Conservation (phyloP, 2,888 invertebrate genomes). For the Branchipolynoe longqiensis region DNA sequence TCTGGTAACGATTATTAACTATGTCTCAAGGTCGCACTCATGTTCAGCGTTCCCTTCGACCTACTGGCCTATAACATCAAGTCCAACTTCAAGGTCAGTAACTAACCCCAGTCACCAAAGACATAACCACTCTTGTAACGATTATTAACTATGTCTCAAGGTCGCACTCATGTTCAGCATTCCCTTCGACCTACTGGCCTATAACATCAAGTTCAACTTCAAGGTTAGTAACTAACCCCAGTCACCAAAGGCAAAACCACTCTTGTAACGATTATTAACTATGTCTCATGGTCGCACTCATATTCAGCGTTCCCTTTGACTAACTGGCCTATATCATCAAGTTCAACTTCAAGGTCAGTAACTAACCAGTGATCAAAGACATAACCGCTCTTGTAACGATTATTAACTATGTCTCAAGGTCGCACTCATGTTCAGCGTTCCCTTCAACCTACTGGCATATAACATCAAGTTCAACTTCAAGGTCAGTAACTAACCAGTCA, state of each 20-base stretch:
- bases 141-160: too few relatives aligned
- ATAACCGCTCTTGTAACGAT: too few relatives aligned
- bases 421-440: constrained; percentile 32
- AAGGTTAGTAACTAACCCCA: constrained; percentile 17
- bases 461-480: constrained; percentile 5
- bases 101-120: too few relatives aligned
- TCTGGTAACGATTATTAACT: too few relatives aligned
- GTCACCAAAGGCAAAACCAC: too few relatives aligned
- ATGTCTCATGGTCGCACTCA: neutral
- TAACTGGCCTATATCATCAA: neutral
- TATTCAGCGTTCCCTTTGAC: constrained; percentile 18
- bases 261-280: too few relatives aligned
- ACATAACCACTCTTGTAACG: too few relatives aligned
- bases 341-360: constrained; percentile 16
- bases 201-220: neutral
- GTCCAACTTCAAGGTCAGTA: constrained; percentile 7
- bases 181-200: constrained; percentile 1
- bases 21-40: neutral
- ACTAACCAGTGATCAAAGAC: too few relatives aligned
- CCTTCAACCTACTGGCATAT: neutral
- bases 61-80: neutral
- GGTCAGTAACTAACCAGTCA: too few relatives aligned
- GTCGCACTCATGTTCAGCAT: constrained; percentile 24
- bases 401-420: too few relatives aligned
- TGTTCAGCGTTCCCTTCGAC: constrained; percentile 41